A percentile compares a stretch with the other conserved stretches of the same genome.
Conservation (phyloP, 2,797 vertebrate species). For the Schizopygopsis malacanthus region DNA sequence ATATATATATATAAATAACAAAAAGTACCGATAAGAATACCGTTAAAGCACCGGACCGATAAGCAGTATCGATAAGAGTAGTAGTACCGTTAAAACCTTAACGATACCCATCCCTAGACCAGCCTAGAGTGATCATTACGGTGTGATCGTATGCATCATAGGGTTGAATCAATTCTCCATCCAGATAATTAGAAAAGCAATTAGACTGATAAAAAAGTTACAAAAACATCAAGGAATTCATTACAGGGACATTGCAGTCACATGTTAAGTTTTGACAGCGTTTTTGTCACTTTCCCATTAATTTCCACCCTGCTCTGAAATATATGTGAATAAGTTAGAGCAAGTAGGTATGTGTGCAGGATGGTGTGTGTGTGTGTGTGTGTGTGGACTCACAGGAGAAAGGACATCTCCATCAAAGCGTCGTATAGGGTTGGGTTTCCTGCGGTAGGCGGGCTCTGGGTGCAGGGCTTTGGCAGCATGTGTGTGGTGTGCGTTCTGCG, state of each 20-base stretch:
- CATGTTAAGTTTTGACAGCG: background rate
- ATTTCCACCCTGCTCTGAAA: background rate
- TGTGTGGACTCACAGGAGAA: slow-evolving; percentile 85
- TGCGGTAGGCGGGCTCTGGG: slow-evolving; percentile 90
- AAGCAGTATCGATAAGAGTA: too few species aligned
- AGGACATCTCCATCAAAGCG: slow-evolving; percentile 97
- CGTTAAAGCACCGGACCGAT: too few species aligned
- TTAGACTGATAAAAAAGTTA: background rate
- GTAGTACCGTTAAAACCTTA: too few species aligned
- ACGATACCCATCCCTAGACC: too few species aligned
- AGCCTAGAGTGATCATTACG: background rate
- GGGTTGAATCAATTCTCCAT: background rate
- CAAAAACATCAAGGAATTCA: background rate
- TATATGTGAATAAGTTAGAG: background rate
- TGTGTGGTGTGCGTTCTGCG: slow-evolving; percentile 70
- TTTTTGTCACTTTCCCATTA: background rate
- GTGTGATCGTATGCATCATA: background rate
- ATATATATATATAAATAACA: too few species aligned
- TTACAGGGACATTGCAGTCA: background rate
- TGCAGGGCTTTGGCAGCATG: slow-evolving; percentile 85
- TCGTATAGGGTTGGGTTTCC: slow-evolving; percentile 94
- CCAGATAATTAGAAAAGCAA: background rate
- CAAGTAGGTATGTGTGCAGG: background rate
- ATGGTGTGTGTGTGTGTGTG: background rate
- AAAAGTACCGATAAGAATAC: too few species aligned